Evolutionary conservation across 2,888 invertebrate species (phyloP).

Genomic region (Trachelus troglodyta): DNA sequence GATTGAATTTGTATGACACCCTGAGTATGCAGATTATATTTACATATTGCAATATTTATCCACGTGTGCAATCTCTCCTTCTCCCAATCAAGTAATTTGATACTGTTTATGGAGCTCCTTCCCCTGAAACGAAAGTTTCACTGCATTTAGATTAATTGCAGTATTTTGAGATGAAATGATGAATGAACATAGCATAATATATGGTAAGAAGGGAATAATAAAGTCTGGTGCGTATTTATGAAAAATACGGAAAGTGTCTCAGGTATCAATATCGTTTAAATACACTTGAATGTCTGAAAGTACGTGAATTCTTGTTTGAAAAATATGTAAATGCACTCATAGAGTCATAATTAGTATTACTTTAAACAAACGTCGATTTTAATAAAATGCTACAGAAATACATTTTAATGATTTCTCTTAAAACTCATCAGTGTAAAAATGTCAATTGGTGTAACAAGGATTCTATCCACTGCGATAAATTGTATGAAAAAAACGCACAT

Average conservation of each 20-base stretch:
- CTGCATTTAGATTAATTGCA: background rate
- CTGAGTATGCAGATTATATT: conserved; percentile 2
- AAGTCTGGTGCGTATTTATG: background rate
- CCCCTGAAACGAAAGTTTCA: conserved; percentile 34
- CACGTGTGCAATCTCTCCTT: conserved; percentile 12
- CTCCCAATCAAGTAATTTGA: conserved; percentile 28
- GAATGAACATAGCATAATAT: background rate
- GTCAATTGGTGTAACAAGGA: background rate
- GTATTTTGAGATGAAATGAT: background rate
- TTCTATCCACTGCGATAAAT: background rate
- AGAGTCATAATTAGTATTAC: background rate
- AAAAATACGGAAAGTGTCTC: background rate
- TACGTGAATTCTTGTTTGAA: too few species aligned
- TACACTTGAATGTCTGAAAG: background rate
- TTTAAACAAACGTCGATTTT: background rate
- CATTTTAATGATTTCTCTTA: background rate
- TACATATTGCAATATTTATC: conserved; percentile 1
- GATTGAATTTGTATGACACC: background rate
- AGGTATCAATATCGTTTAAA: background rate
- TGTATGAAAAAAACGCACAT: background rate
- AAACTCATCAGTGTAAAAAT: background rate
- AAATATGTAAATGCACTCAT: background rate
- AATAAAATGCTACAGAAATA: background rate
- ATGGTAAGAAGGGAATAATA: background rate
- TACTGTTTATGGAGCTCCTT: conserved; percentile 22